Evolutionary conservation across 1,140 invertebrate species (phyloP), one percentile per base, ranked within the genome.

Genomic region (Ips nitidus): DNA sequence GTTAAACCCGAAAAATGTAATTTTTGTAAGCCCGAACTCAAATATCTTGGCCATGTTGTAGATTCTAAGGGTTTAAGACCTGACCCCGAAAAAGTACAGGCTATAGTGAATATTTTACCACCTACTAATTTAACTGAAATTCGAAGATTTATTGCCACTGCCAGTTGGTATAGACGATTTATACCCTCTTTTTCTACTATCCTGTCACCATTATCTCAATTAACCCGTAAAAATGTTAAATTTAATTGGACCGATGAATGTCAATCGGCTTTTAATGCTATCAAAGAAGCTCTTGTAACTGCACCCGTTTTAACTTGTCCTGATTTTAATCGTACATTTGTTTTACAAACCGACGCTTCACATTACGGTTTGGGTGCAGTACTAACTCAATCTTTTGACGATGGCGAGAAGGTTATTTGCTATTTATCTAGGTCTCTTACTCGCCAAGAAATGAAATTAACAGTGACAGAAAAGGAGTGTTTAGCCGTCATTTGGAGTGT

Each of bases 391-490:
- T 36, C 43, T 0, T 37, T 55, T 43, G 57, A 70, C 22, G 69
- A 72, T 37, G 72, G 71, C 1, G 73, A 73, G 39, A 60, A 62
- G 4, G 72, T 71, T 1, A 71, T 70, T 41, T 53, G 56, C 41
- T 68, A 55, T 55, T 36, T 55, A 22, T 47, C 22, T 7, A 47
- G 45, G n/a, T n/a, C 71, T 2, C 60, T 76, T 3, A 70, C 56
- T 1, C 68, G 66, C 58, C 57, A 69, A 1, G 84, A 88, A 74
- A 66, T 63, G 52, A 83, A 84, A 39, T 85, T 83, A 65, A 71
- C 71, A 2, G 75, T 75, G 3, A 83, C 81, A 1, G 83, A 86
- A 73, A 74, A 77, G 61, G 84, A 86, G 78, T 80, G 79, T 59
- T 70, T 85, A 42, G 82, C 81, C 0, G 77, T 85, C 6, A 57